Percentiles rank a stretch among this genome's conserved stretches.
Conservation (phyloP, 2,113 vertebrate genomes). For the Piprites chloris region DNA sequence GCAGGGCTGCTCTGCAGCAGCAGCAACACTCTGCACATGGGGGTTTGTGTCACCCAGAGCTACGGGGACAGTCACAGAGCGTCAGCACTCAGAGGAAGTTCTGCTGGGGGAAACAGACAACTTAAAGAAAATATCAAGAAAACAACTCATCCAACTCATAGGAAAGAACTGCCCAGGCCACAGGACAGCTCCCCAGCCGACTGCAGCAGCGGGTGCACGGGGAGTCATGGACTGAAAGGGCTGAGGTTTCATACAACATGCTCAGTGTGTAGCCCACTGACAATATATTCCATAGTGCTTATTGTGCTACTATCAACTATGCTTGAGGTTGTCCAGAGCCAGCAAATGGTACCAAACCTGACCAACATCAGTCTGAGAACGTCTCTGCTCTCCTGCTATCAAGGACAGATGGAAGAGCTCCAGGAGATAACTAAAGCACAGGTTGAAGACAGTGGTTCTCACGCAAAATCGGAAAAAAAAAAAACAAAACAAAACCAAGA, state of each 20-base stretch:
- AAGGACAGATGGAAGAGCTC: neutral
- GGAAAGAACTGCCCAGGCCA: neutral
- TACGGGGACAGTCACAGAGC: neutral
- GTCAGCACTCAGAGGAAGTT: neutral
- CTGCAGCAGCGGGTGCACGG: neutral
- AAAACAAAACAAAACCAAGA: neutral
- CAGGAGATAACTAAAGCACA: neutral
- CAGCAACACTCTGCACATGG: neutral
- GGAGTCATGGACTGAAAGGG: fast-evolving
- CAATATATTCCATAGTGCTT: fast-evolving
- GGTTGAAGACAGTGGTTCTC: neutral
- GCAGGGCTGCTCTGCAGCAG: neutral
- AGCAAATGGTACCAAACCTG: neutral
- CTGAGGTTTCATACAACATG: neutral
- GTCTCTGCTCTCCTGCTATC: neutral
- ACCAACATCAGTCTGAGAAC: neutral
- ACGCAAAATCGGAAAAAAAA: neutral
- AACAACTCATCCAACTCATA: neutral
- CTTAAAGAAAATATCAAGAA: neutral
- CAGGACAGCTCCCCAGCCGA: neutral
- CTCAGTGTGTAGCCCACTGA: neutral
- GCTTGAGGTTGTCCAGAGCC: neutral
- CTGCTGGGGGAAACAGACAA: neutral
- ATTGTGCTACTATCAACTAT: neutral
- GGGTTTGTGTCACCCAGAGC: neutral